phyloP scores from a whole-genome alignment of 2,113 vertebrate genomes.

The Xenopus borealis region DNA sequence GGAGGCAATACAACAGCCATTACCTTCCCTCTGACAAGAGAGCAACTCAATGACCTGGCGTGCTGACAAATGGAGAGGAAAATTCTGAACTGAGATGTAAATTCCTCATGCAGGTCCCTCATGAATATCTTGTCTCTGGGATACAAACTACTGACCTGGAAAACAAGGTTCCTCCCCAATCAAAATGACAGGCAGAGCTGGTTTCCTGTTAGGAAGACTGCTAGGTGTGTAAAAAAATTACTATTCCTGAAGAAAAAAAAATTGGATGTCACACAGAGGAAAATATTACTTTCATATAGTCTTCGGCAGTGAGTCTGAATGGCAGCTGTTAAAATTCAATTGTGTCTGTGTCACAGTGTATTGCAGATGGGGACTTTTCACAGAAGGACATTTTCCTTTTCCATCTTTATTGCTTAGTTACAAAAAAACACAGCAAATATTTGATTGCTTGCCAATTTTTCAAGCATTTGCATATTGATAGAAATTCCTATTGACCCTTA shows the following conservation, averaged over 20 bases:
- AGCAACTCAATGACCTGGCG: slow-evolving; percentile 86
- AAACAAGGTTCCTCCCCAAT: slow-evolving; percentile 76
- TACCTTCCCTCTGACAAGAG: slow-evolving; percentile 78
- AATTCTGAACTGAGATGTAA: slow-evolving; percentile 86
- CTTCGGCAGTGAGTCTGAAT: slow-evolving; percentile 67
- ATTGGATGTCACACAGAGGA: slow-evolving; percentile 81
- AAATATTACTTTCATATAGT: slow-evolving; percentile 86
- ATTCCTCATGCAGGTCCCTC: slow-evolving; percentile 76
- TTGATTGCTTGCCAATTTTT: slow-evolving; percentile 26
- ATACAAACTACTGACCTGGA: slow-evolving; percentile 83
- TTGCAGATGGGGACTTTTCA: slow-evolving; percentile 59
- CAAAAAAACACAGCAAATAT: slow-evolving; percentile 25
- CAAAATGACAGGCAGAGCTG: slow-evolving; percentile 82
- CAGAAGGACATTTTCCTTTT: slow-evolving; percentile 60
- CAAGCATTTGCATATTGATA: slow-evolving; percentile 39
- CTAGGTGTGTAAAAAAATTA: slow-evolving; percentile 87
- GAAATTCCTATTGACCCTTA: slow-evolving; percentile 34
- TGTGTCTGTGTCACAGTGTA: slow-evolving; percentile 63
- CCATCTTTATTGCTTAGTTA: slow-evolving; percentile 44
- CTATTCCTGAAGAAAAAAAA: slow-evolving; percentile 83
- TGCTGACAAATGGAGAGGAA: slow-evolving; percentile 95
- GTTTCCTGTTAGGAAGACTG: slow-evolving; percentile 73
- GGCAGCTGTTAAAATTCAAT: slow-evolving; percentile 73
- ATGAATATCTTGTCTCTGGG: slow-evolving; percentile 79
- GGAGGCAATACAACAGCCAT: slow-evolving; percentile 76